phyloP scores from a whole-genome alignment of 2,797 vertebrate species.

The Channallabes apus region DNA sequence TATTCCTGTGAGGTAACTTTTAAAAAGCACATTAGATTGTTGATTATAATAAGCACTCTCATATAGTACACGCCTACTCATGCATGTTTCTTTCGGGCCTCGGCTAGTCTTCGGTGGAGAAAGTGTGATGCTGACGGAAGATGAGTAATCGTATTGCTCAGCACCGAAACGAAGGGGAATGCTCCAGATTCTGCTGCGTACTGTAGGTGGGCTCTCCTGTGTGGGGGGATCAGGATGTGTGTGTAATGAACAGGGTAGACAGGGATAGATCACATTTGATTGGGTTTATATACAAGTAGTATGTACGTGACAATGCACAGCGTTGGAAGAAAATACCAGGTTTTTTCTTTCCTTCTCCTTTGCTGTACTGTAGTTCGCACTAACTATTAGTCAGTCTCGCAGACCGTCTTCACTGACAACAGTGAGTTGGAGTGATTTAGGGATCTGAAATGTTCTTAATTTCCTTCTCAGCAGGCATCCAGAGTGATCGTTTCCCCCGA shows the following conservation, averaged over 20 bases:
- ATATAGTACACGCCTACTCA: background rate
- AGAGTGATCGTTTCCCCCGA: conserved; percentile 15
- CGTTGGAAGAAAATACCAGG: background rate
- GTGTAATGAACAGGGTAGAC: background rate
- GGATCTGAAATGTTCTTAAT: conserved; percentile 6
- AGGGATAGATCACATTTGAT: background rate
- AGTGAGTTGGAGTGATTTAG: conserved; percentile 13
- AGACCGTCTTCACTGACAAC: background rate
- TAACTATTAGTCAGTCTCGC: background rate
- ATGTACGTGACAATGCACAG: background rate
- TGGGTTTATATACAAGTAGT: too few species aligned
- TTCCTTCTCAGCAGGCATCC: conserved; percentile 18
- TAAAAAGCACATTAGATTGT: conserved; percentile 11
- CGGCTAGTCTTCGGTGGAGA: background rate
- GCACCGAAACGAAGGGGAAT: background rate
- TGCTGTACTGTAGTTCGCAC: background rate
- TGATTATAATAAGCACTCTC: background rate
- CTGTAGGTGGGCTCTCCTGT: conserved; percentile 20
- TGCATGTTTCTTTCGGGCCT: conserved; percentile 10
- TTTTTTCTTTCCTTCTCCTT: background rate
- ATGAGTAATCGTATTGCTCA: conserved; percentile 22
- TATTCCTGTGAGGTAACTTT: background rate
- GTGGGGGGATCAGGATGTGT: background rate
- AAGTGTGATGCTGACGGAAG: background rate
- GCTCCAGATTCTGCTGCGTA: background rate